A percentile compares a stretch with the other conserved stretches of the same genome.
Evolutionary conservation across 2,888 invertebrate species (phyloP).

Genomic region (Amblyjoppa proteus): DNA sequence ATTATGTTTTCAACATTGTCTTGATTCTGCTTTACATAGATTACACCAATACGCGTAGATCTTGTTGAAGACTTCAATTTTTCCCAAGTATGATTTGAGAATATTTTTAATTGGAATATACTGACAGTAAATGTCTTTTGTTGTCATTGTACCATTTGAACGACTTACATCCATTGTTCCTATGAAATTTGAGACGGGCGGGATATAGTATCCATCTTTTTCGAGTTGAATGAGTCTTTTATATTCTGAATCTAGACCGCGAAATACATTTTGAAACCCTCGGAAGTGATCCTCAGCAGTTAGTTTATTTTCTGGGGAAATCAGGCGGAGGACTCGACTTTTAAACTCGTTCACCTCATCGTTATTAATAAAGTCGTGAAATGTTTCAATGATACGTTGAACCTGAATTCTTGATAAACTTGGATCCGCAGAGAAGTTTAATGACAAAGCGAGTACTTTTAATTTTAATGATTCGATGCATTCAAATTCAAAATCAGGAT

Average conservation of each 20-base stretch:
- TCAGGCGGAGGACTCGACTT: background rate
- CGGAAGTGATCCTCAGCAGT: background rate
- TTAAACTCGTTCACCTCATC: conserved; percentile 21
- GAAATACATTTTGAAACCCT: conserved; percentile 31
- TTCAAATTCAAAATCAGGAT: too few species aligned
- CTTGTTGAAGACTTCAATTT: background rate
- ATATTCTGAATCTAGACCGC: conserved; percentile 15
- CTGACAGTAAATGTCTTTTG: conserved; percentile 21
- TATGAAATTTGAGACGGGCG: conserved; percentile 22
- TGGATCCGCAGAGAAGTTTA: conserved; percentile 25
- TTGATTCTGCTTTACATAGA: background rate
- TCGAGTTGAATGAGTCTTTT: conserved; percentile 6
- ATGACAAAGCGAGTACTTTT: conserved; percentile 12
- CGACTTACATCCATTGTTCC: conserved; percentile 17
- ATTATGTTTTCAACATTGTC: conserved; percentile 26
- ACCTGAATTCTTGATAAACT: conserved; percentile 31
- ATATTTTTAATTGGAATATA: conserved; percentile 34
- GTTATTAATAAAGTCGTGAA: conserved; percentile 37
- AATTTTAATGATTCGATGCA: background rate
- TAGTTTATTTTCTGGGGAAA: background rate
- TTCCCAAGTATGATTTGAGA: conserved; percentile 7
- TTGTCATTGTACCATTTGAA: conserved; percentile 25
- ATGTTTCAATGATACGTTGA: conserved; percentile 27
- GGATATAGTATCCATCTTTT: conserved; percentile 4
- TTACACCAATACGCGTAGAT: conserved; percentile 22